Evolutionary conservation across 2,888 invertebrate genomes (phyloP), one percentile per base, ranked within the genome.

Genomic region (Mellilla xanthometata): DNA sequence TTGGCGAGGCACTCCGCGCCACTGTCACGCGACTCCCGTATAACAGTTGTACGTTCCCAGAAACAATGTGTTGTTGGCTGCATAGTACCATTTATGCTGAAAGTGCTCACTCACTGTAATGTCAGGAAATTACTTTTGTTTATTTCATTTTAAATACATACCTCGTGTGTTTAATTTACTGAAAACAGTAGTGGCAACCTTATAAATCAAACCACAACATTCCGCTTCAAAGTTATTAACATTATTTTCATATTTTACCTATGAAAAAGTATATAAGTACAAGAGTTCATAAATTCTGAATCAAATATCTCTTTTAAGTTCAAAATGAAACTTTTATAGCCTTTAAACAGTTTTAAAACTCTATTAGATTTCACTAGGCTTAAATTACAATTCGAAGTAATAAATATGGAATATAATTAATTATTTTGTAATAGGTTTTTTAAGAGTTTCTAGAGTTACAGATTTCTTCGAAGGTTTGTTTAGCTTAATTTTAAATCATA

Each of bases 21-120:
- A 40, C 60, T 61, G 66, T 68, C 78, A 78, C 77, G 72, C 73
- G 67, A 78, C 67, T 67, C 60, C 58, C 58, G 56, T 66, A 69
- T 65, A 69, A 63, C 59, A 58, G 61, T 57, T 49, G 60, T 64
- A 64, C 65, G 65, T 76, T 76, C 67, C 58, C 52, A 72, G 72
- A 72, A 79, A 74, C 72, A 74, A 68, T 70, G 67, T 64, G 63
- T 69, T 66, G 65, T 65, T 60, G 56, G 59, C 60, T 69, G 69
- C 68, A 68, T 62, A 60, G 57, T 56, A 62, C 64, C 65, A 72
- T 74, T 74, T 70, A 61, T 61, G 59, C 68, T 67, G 62, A 65
- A 73, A 70, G 64, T 63, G 60, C 66, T 71, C 60, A 59, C 64
- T 67, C 54, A 53, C 61, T 56, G 60, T 63, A 65, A 69, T 66